Percentiles rank a stretch among this genome's conserved stretches.
These are phyloP conservation scores for Scaptomyza flava DNA, from an alignment of 2,888 invertebrate genomes.

Conservation along the genomic window DNA sequence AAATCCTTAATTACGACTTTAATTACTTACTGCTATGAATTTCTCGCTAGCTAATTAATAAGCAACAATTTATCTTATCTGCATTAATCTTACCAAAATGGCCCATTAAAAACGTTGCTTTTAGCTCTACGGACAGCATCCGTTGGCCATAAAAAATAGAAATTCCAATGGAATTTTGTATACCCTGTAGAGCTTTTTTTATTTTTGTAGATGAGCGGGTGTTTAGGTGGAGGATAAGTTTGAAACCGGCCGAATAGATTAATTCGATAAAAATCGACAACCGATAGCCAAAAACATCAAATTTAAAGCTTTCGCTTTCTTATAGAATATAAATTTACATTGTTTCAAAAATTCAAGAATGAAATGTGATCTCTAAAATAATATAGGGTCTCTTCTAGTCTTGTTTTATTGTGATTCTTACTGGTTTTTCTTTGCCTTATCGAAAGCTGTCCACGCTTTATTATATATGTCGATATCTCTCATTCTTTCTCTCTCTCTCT, in stretches of 20 bases:
- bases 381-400: not conserved
- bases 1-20: conserved; percentile 7
- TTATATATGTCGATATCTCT: conserved; percentile 31
- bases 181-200: not conserved
- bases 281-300: no score
- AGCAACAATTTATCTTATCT: conserved; percentile 50
- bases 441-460: conserved; percentile 65
- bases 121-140: conserved; percentile 46
- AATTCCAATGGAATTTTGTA: conserved; percentile 49
- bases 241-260: no score
- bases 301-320: no score
- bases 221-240: not conserved
- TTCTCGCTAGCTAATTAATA: conserved; percentile 40
- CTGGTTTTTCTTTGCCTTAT: conserved; percentile 11
- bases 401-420: not conserved
- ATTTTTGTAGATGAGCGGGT: not conserved
- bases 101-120: conserved; percentile 54
- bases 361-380: no score
- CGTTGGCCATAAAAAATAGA: conserved; percentile 62
- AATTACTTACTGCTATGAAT: conserved; percentile 10
- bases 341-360: no score
- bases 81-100: conserved; percentile 44
- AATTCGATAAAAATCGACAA: no score
- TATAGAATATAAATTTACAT: no score
- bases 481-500: conserved; percentile 4